These are phyloP conservation scores for Salvelinus namaycush DNA, from an alignment of 2,113 vertebrate genomes.

Conservation along the genomic window DNA sequence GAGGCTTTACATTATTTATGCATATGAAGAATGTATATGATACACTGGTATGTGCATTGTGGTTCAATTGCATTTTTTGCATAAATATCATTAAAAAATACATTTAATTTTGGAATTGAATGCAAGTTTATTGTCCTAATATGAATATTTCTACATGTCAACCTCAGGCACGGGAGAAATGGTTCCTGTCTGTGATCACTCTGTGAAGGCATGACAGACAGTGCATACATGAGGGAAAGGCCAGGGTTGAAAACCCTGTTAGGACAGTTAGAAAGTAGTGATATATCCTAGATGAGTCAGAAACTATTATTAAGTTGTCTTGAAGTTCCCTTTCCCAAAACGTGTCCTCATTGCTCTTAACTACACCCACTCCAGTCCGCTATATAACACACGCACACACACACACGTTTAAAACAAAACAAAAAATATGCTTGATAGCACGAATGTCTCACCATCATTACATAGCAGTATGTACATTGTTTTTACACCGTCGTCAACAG, in stretches of 20 bases:
- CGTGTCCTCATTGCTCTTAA: too few species aligned
- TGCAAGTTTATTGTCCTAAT: background rate
- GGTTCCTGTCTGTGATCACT: background rate
- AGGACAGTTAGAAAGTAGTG: background rate
- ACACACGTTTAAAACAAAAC: constrained; percentile 17
- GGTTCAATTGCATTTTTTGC: too few species aligned
- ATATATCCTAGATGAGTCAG: background rate
- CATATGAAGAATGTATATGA: too few species aligned
- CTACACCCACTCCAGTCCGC: background rate
- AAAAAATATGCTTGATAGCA: background rate
- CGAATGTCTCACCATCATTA: constrained; percentile 10
- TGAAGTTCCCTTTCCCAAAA: too few species aligned
- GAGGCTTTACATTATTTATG: too few species aligned
- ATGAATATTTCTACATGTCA: background rate
- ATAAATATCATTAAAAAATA: background rate
- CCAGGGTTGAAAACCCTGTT: background rate
- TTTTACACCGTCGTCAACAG: constrained; percentile 53
- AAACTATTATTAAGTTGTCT: too few species aligned
- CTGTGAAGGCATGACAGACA: background rate
- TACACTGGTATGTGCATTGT: too few species aligned
- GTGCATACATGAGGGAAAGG: too few species aligned
- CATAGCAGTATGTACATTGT: constrained; percentile 57
- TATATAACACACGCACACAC: background rate
- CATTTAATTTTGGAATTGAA: background rate
- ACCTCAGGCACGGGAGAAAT: background rate